Base-by-base conservation (phyloP, 2,113 vertebrate genomes). In the Ochotona curzoniae region DNA sequence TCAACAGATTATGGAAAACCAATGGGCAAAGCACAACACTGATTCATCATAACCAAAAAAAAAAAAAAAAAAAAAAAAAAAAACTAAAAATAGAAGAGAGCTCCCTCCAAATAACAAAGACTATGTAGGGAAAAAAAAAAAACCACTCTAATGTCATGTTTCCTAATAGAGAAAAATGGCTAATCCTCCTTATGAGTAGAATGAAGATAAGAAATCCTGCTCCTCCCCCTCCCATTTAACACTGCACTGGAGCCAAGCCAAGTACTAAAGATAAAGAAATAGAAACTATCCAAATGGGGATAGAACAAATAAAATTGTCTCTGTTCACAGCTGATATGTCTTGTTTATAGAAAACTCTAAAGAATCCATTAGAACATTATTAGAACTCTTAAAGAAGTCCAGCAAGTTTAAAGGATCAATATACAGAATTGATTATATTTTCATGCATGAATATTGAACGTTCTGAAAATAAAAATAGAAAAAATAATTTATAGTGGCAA, bases 1-100 rank as follows among this genome's bases (percentile, higher is more conserved):
- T 84, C 20, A 70, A 17, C 18, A n/a, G 0, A 18, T 64, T 30
- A 63, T 71, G 25, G 83, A 63, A 83, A 78, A 11, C 2, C 30
- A 51, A n/a, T 83, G 49, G 64, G 78, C 21, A 70, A 79, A 63
- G 83, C 35, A 32, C 49, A 61, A 51, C 3, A 47, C 54, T 7
- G 14, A 57, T 14, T 57, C 54, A 57, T 57, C 14, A 57, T 57
- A 44, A 44, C 18, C 5, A 83, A 81, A 83, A 74, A 18, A 75
- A 88, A 57, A n/a, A n/a, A 83, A 81, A 83, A 74, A 18, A 75
- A 88, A 57, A n/a, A n/a, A n/a, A 86, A 70, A 28, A 75, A 18
- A 67, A 47, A 69, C 2, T 60, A 35, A 35, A 8, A 93, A 71
- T 71, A 64, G 15, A 79, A 28, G 15, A n/a, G n/a, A 71, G 49